Conservation (phyloP, 2,797 vertebrate genomes). For the Halcyon smyrnensis region DNA sequence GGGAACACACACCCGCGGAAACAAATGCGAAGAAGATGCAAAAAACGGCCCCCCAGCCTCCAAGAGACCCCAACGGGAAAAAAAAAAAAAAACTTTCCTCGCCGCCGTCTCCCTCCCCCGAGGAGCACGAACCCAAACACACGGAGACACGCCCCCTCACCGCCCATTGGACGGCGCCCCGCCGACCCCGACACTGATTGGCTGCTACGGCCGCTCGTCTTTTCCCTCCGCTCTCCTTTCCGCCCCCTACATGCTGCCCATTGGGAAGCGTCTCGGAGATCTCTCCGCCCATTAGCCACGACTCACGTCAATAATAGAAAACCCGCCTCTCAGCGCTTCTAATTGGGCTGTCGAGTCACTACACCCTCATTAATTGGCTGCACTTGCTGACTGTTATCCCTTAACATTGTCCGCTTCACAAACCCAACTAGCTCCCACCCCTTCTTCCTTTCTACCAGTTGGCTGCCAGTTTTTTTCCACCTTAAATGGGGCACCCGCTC, state of each 20-base stretch:
- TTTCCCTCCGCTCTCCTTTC: background rate
- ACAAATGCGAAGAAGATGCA: constrained; percentile 6
- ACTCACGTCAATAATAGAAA: background rate
- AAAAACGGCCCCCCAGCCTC: background rate
- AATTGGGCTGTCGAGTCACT: background rate
- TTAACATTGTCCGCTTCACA: background rate
- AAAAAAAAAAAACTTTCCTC: constrained; percentile 78
- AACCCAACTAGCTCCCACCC: background rate
- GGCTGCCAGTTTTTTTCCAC: background rate
- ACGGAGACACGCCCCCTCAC: constrained; percentile 59
- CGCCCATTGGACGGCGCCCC: constrained; percentile 61
- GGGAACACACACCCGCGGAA: background rate
- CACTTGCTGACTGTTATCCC: background rate
- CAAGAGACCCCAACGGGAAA: background rate
- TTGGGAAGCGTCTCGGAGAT: background rate
- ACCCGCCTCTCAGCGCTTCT: background rate
- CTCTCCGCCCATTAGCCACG: background rate
- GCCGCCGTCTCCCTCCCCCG: constrained; percentile 75
- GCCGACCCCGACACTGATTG: background rate
- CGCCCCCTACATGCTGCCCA: background rate
- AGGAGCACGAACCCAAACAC: constrained; percentile 83
- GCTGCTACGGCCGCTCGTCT: background rate
- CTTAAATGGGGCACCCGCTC: background rate
- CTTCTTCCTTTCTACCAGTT: background rate
- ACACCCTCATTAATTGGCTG: background rate